Conservation (phyloP, 2,888 invertebrate species). For the Linyphia triangularis region DNA sequence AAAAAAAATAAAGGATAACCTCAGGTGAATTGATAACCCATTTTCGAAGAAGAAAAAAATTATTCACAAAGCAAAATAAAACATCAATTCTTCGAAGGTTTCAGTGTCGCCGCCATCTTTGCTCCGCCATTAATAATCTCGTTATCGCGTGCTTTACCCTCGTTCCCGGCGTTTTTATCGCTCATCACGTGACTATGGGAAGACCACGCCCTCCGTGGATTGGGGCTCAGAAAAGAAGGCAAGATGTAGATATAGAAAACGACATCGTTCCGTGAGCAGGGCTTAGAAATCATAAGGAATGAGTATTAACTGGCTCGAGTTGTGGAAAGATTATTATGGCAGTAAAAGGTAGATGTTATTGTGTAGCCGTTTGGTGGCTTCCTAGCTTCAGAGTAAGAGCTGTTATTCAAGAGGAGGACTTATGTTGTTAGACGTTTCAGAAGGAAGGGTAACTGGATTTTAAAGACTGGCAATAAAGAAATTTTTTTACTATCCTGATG, state of each 20-base stretch:
- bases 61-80: background rate
- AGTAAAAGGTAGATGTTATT: slow-evolving; percentile 55
- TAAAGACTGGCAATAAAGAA: slow-evolving; percentile 24
- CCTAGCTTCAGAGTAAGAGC: background rate
- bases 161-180: slow-evolving; percentile 49
- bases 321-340: slow-evolving; percentile 52
- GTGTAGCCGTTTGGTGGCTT: slow-evolving; percentile 29
- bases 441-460: background rate
- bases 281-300: slow-evolving; percentile 54
- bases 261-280: slow-evolving; percentile 8
- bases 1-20: background rate
- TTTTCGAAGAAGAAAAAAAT: background rate
- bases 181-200: slow-evolving; percentile 49
- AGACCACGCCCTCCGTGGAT: slow-evolving; percentile 40
- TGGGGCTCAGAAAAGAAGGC: background rate
- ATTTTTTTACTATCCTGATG: background rate
- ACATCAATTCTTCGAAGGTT: background rate
- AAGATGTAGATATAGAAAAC: slow-evolving; percentile 7
- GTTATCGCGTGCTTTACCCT: slow-evolving; percentile 48
- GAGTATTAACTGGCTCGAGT: slow-evolving; percentile 31
- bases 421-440: background rate
- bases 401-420: background rate
- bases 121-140: slow-evolving; percentile 54
- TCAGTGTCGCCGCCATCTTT: slow-evolving; percentile 33
- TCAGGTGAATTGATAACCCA: background rate